These are phyloP conservation scores for Aplochiton taeniatus DNA, from an alignment of 2,797 vertebrate species.

Conservation along the genomic window DNA sequence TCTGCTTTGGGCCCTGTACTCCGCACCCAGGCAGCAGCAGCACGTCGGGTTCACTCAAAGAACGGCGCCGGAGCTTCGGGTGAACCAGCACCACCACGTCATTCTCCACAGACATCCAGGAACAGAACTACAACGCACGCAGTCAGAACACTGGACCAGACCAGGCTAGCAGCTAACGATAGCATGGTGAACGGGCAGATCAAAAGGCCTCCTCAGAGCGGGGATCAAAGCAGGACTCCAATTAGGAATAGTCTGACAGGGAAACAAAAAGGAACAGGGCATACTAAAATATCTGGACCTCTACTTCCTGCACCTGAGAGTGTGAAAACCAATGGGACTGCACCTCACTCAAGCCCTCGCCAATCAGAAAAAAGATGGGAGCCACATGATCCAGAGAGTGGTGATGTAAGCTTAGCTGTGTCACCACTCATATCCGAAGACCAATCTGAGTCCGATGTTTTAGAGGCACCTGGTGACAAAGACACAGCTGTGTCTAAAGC, in stretches of 20 bases:
- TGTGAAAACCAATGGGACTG: constrained; percentile 9
- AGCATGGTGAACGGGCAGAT: constrained; percentile 2
- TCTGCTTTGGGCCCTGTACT: no score
- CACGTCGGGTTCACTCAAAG: constrained; percentile 10
- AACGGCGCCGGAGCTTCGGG: constrained; percentile 11
- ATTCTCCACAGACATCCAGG: constrained; percentile 10
- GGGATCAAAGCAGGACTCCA: neutral
- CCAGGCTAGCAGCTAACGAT: neutral
- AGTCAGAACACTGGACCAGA: constrained; percentile 2
- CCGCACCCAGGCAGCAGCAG: constrained; percentile 14
- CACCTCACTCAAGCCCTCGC: constrained; percentile 12
- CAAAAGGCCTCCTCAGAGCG: neutral
- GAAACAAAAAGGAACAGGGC: neutral
- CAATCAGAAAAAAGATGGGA: neutral
- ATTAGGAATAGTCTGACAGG: neutral
- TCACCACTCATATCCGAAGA: no score
- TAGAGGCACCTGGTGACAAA: neutral
- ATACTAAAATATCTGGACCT: constrained; percentile 2
- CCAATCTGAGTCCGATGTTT: neutral
- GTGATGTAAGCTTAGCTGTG: constrained; percentile 1
- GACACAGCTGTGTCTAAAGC: neutral
- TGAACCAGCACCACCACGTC: neutral
- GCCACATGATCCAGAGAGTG: constrained; percentile 10
- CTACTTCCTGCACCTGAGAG: constrained; percentile 4
- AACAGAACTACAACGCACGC: neutral